Base-by-base conservation (phyloP, 2,888 invertebrate species). In the Epinotia bilunana region DNA sequence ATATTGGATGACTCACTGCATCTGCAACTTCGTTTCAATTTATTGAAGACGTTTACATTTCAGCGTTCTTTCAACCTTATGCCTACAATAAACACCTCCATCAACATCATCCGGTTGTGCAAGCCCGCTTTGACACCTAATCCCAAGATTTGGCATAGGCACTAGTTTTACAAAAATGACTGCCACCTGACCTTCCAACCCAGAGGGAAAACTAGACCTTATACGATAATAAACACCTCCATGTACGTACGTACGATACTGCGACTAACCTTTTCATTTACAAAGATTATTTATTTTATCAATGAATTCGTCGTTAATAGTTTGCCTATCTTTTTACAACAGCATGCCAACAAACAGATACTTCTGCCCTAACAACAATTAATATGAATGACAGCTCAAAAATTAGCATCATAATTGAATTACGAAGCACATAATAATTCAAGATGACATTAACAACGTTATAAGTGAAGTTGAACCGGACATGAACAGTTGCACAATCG, bases 401-500 rank as follows among this genome's bases (percentile, higher is more conserved):
- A 67, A 46, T 65, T 58, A n/a, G 43, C 71, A 67, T 75, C 28
- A 57, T 33, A 75, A 75, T 75, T 62, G 39, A 61, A 71, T 71
- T 58, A 75, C 28, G 43, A 55, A 71, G 55, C 65, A 61, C 55
- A 43, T 13, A 73, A 33, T 67, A 53, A 61, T 72, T 62, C 18
- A 72, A 80, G 79, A 85, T 77, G 78, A 77, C 77, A 78, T 80
- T 81, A 81, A 85, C 81, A 82, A 79, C 79, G 82, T 78, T 80
- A 77, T 80, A 65, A 65, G 70, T 53, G 69, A 57, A 69, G 83
- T 80, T 82, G 84, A 85, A 86, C 85, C 85, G 82, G 84, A 81
- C 83, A 86, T 83, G 81, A 82, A 85, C 82, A 83, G 84, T 90
- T 91, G 86, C 88, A 84, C 87, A 90, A 90, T 82, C 83, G 82